Percentiles rank a stretch among this genome's conserved stretches.
phyloP scores from a whole-genome alignment of 2,888 invertebrate species.

The Ochropleura leucogaster region DNA sequence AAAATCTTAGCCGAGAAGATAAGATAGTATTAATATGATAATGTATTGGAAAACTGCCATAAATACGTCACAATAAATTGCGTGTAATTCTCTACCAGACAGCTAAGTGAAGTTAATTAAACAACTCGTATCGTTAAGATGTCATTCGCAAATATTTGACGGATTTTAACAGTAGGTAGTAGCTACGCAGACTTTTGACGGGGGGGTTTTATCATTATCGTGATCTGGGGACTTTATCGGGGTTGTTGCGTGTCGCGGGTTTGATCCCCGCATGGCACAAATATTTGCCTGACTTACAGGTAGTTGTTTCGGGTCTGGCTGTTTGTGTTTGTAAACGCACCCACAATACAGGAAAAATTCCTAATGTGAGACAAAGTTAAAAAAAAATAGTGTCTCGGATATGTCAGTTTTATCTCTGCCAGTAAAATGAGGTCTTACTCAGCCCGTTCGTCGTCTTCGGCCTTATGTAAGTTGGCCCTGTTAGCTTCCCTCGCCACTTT shows the following conservation, averaged over 20 bases:
- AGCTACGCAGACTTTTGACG: not conserved
- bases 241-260: not conserved
- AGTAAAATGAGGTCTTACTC: conserved; percentile 78
- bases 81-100: not conserved
- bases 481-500: conserved; percentile 93
- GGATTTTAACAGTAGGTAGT: not conserved
- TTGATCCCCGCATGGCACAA: too few species aligned
- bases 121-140: not conserved
- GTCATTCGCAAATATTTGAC: not conserved
- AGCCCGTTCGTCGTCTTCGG: conserved; percentile 87
- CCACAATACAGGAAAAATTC: too few species aligned
- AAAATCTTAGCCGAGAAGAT: not conserved
- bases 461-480: conserved; percentile 90
- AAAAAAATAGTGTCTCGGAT: not conserved
- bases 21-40: not conserved
- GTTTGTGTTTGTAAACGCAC: too few species aligned
- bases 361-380: too few species aligned
- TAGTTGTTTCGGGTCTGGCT: too few species aligned
- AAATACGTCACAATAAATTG: not conserved
- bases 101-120: not conserved
- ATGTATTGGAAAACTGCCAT: conserved; percentile 11
- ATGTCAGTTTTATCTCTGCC: not conserved
- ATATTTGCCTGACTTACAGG: too few species aligned
- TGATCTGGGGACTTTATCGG: not conserved
- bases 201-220: not conserved